A percentile compares a stretch with the other conserved stretches of the same genome.
Conservation (phyloP, 1,140 invertebrate genomes). For the Tetraneura akinire region DNA sequence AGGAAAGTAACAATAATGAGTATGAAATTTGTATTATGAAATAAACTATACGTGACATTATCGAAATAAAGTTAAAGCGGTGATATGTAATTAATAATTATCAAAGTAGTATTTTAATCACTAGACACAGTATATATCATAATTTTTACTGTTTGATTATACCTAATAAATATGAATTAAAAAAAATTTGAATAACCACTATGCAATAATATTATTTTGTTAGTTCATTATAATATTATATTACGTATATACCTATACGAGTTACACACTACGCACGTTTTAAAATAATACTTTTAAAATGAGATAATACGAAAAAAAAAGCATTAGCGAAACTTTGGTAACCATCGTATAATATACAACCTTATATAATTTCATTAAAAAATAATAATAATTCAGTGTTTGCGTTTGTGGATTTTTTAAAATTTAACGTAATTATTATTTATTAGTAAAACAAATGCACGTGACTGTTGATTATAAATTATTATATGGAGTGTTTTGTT, state of each 20-base stretch:
- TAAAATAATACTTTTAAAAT: too few relatives aligned
- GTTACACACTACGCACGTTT: too few relatives aligned
- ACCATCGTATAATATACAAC: background rate
- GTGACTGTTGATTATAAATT: conserved; percentile 17
- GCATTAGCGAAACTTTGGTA: background rate
- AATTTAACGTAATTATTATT: conserved; percentile 18
- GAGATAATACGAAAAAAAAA: too few relatives aligned
- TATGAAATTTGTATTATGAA: background rate
- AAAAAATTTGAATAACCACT: too few relatives aligned
- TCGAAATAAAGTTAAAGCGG: background rate
- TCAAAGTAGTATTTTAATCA: conserved; percentile 4
- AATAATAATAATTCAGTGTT: conserved; percentile 22
- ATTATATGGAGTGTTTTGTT: background rate
- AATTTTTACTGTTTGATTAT: background rate
- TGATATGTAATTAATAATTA: conserved; percentile 13
- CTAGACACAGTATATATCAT: background rate
- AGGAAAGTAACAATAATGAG: background rate
- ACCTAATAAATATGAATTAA: background rate
- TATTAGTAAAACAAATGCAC: conserved; percentile 30
- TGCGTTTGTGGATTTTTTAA: background rate
- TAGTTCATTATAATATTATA: too few relatives aligned
- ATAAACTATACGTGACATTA: background rate
- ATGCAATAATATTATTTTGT: too few relatives aligned
- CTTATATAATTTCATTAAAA: conserved; percentile 14
- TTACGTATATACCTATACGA: too few relatives aligned